A percentile compares a stretch with the other conserved stretches of the same genome.
These are phyloP conservation scores for Chaetophractus vellerosus DNA, from an alignment of 2,797 vertebrate genomes.

Conservation along the genomic window DNA sequence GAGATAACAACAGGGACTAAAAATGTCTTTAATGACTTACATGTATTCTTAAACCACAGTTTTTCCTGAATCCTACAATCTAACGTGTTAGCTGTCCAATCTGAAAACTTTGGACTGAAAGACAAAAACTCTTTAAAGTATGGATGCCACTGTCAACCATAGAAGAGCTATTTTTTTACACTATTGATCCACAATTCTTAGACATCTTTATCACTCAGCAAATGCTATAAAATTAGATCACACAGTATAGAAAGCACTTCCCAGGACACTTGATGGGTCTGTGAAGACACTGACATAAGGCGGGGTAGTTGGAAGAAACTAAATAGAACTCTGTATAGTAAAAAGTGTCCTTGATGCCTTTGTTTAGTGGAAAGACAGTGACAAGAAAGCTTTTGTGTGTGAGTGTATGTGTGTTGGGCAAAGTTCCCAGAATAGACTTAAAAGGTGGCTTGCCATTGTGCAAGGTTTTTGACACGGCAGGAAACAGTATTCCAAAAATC, in stretches of 20 bases:
- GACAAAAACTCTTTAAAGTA: neutral
- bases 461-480: rapidly evolving
- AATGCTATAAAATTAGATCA: neutral
- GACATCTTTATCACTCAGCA: neutral
- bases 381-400: neutral
- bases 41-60: neutral
- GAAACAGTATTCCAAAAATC: neutral
- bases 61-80: neutral
- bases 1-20: neutral
- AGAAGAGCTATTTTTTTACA: neutral
- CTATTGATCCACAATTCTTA: neutral
- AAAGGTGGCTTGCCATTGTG: neutral
- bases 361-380: neutral
- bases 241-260: neutral
- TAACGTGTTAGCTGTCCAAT: neutral
- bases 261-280: neutral
- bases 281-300: neutral
- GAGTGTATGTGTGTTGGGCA: neutral
- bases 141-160: neutral
- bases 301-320: neutral
- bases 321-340: neutral
- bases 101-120: neutral
- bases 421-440: neutral
- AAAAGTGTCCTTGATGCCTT: neutral
- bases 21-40: neutral